Percentiles rank a stretch among this genome's conserved stretches.
These are phyloP conservation scores for Pangasius sanitwongsei DNA, from an alignment of 2,797 vertebrate species.

Conservation along the genomic window DNA sequence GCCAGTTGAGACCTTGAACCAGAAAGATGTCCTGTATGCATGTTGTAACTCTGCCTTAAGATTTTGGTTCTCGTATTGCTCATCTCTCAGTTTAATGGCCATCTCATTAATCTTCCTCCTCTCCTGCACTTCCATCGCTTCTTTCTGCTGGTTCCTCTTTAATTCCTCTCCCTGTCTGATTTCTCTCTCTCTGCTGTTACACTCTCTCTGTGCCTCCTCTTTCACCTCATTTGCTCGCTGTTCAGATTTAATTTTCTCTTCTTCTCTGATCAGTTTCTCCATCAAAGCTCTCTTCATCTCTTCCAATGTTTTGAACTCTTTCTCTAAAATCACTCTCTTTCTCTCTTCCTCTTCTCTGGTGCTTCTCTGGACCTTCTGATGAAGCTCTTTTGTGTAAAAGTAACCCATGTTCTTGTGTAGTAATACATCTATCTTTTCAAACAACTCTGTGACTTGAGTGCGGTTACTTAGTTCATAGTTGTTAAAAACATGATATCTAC, in stretches of 20 bases:
- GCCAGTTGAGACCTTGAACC: neutral
- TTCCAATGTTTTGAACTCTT: neutral
- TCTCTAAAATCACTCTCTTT: neutral
- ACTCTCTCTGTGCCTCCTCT: neutral
- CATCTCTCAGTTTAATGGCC: conserved; percentile 10
- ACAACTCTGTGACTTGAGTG: conserved; percentile 28
- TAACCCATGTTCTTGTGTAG: conserved; percentile 11
- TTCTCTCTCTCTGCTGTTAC: neutral
- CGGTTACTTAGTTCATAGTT: conserved; percentile 12
- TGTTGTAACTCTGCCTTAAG: neutral
- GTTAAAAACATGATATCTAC: conserved; percentile 38
- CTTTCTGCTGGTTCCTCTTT: neutral
- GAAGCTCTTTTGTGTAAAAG: neutral
- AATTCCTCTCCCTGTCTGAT: conserved; percentile 12
- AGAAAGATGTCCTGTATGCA: neutral
- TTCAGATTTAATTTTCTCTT: neutral
- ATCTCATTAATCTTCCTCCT: conserved; percentile 21
- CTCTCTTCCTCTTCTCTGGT: conserved; percentile 19
- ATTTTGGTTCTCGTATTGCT: conserved; percentile 3
- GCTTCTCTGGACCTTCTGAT: neutral
- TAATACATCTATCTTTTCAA: conserved; percentile 10
- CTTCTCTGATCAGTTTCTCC: conserved; percentile 8
- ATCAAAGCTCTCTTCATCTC: neutral
- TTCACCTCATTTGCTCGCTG: neutral
- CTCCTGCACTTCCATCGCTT: neutral